These are phyloP conservation scores for Archips crataeganus DNA, from an alignment of 2,888 invertebrate species.

Conservation along the genomic window DNA sequence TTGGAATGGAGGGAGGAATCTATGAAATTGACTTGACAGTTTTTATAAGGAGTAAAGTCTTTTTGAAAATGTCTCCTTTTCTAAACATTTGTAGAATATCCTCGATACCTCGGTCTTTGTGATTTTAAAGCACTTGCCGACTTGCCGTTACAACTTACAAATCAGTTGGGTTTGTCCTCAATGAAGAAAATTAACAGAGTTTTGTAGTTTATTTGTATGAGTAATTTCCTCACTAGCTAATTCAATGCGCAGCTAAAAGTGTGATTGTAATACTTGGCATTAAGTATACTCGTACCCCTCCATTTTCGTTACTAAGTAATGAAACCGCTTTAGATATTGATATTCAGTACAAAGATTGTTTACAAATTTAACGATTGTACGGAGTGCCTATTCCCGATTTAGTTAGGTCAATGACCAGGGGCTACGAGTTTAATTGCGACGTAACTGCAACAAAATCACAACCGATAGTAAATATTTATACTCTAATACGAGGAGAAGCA, in stretches of 20 bases:
- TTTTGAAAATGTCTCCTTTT: background rate
- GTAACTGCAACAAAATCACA: constrained; percentile 4
- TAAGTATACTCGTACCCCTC: background rate
- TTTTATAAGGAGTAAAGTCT: background rate
- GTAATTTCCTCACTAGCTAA: background rate
- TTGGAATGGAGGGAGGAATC: background rate
- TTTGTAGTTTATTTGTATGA: no score
- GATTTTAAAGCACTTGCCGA: background rate
- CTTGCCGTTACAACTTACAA: no score
- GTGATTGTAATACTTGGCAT: background rate
- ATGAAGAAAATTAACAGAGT: background rate
- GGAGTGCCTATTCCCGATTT: constrained; percentile 15
- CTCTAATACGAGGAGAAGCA: background rate
- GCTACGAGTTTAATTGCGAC: background rate
- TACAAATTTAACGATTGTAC: constrained; percentile 17
- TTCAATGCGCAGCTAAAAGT: background rate
- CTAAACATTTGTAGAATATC: background rate
- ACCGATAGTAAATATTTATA: background rate
- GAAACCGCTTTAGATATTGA: constrained; percentile 3
- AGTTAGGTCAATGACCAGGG: constrained; percentile 23
- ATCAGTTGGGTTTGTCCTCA: background rate
- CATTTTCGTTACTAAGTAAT: constrained; percentile 5
- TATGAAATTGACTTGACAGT: background rate
- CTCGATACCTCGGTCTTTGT: background rate
- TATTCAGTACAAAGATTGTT: constrained; percentile 10